Evolutionary conservation across 1,140 invertebrate species (phyloP), one percentile per base, ranked within the genome.

Genomic region (Aphelenchoides fujianensis): DNA sequence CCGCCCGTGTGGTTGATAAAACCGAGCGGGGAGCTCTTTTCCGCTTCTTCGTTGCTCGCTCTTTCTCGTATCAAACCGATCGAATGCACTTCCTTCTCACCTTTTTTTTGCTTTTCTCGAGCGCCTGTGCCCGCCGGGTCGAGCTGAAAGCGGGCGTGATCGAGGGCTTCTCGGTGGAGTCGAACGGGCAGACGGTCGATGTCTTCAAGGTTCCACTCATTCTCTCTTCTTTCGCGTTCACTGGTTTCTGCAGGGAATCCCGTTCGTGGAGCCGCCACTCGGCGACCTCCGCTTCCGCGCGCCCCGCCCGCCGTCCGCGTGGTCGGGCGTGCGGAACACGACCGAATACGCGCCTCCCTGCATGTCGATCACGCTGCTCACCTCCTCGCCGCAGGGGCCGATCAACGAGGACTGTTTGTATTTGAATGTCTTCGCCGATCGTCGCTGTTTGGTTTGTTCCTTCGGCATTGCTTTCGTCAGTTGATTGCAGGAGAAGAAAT

Each of bases 181-280:
- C 37, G n/a, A 27, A 27, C 2, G 16, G 16, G 2, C 16, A 61
- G 2, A 52, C 2, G 36, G 70, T 74, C 2, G 34, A 71, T 27
- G 34, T 71, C 16, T 71, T 71, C 35, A 74, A 74, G 70, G 70
- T 71, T 19, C 28, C n/a, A 7, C 62, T n/a, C 12, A 1, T 9
- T 55, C 23, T 77, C 36, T n/a, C n/a, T n/a, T n/a, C 53, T 16
- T 37, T 19, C 16, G 9, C 53, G 31, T 30, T 19, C 16, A 7
- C 30, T 78, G 5, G 2, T 32, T 70, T 5, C 12, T 31, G 30
- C 23, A 79, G 77, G 68, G 63, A 1, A 62, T 79, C 35, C 94
- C 94, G 0, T 96, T 91, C 85, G 93, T 93, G 52, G 90, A 95
- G 85, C 95, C 95, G 82, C 94, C 94, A 0, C 64, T 94, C 30